Percentiles rank a stretch among this genome's conserved stretches.
phyloP scores from a whole-genome alignment of 53 echinoderm and acorn worm species.

The Holothuria leucospilota region DNA sequence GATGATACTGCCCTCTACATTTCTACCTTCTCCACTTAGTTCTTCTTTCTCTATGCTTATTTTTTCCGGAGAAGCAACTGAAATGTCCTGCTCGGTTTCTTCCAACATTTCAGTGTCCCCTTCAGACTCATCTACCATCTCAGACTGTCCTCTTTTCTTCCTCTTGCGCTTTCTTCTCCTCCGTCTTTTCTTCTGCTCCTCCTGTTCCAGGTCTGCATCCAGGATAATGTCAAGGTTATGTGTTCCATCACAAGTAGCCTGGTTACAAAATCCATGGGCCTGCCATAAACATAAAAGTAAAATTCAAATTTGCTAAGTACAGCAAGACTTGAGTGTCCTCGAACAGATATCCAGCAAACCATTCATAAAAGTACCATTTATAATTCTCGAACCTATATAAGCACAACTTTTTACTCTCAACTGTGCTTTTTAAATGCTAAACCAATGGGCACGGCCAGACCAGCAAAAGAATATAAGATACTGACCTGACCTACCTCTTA shows the following conservation, averaged over 20 bases:
- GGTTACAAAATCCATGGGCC: slow-evolving; percentile 85
- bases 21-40: background rate
- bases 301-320: too few relatives aligned
- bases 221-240: slow-evolving; percentile 90
- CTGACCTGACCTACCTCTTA: too few relatives aligned
- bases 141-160: slow-evolving; percentile 31
- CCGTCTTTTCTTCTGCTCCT: slow-evolving; percentile 75
- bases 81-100: slow-evolving; percentile 2
- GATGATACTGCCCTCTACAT: background rate
- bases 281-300: slow-evolving; percentile 14
- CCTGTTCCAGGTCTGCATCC: slow-evolving; percentile 67
- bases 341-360: too few relatives aligned
- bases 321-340: too few relatives aligned
- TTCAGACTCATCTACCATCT: background rate
- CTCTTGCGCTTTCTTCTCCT: slow-evolving; percentile 67
- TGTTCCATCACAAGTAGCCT: slow-evolving; percentile 76
- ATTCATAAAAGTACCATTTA: too few relatives aligned
- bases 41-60: background rate
- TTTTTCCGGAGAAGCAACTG: background rate
- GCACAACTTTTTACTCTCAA: too few relatives aligned
- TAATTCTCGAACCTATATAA: too few relatives aligned
- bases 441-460: too few relatives aligned
- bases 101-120: slow-evolving; percentile 27
- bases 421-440: too few relatives aligned
- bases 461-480: too few relatives aligned